A percentile compares a stretch with the other conserved stretches of the same genome.
phyloP scores from a whole-genome alignment of 2,113 vertebrate species.

The Aix galericulata region DNA sequence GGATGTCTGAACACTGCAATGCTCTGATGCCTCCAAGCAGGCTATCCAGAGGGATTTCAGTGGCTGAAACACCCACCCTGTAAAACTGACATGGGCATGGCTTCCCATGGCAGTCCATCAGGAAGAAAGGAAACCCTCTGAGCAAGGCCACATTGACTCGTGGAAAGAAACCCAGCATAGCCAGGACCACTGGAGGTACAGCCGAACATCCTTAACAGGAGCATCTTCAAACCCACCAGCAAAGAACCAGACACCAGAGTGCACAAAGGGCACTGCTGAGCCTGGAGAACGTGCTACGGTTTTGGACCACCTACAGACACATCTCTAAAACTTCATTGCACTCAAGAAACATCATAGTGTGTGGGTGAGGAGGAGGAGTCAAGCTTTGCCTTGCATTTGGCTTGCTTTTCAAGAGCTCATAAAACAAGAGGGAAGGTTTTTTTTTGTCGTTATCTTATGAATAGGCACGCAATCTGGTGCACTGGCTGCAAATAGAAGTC shows the following conservation, averaged over 20 bases:
- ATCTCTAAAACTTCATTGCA: background rate
- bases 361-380: background rate
- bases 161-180: background rate
- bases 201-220: background rate
- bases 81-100: accelerated
- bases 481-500: background rate
- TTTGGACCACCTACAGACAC: background rate
- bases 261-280: background rate
- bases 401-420: background rate
- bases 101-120: background rate
- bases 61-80: background rate
- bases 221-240: background rate
- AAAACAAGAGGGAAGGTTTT: background rate
- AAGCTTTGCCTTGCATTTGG: background rate
- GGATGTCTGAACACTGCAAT: background rate
- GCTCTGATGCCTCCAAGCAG: background rate
- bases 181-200: background rate
- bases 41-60: background rate
- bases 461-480: background rate
- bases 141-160: background rate
- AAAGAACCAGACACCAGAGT: background rate
- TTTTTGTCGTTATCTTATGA: background rate
- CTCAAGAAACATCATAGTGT: background rate
- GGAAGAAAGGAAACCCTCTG: background rate
- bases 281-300: accelerated